A percentile compares a stretch with the other conserved stretches of the same genome.
These are phyloP conservation scores for Drosophila greeni DNA, from an alignment of 2,888 invertebrate species.

Conservation along the genomic window DNA sequence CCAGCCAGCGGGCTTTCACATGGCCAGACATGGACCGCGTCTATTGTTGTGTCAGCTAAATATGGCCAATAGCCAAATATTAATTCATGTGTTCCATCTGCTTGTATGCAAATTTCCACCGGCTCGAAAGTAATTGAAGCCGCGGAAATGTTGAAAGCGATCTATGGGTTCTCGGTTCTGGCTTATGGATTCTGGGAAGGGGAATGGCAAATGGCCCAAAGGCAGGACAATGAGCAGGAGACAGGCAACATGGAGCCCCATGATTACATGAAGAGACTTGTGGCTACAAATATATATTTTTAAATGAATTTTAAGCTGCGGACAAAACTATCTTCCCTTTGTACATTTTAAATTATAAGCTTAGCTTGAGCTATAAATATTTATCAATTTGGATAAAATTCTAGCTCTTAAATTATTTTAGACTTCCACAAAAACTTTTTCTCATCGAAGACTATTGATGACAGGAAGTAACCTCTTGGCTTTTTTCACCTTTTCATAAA, in stretches of 20 bases:
- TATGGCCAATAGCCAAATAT: conserved; percentile 73
- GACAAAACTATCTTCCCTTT: fast-evolving
- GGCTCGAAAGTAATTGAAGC: conserved; percentile 57
- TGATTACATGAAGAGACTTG: conserved; percentile 17
- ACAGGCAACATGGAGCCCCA: conserved; percentile 15
- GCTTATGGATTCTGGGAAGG: conserved; percentile 19
- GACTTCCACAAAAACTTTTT: background rate
- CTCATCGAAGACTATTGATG: background rate
- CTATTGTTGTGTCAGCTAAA: conserved; percentile 72
- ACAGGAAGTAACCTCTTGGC: conserved; percentile 11
- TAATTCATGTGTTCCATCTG: conserved; percentile 63
- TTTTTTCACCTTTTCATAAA: background rate
- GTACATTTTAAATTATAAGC: background rate
- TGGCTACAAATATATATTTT: background rate
- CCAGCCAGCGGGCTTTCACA: conserved; percentile 60
- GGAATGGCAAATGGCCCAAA: conserved; percentile 14
- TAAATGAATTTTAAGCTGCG: background rate
- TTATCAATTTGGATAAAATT: background rate
- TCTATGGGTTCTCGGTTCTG: conserved; percentile 13
- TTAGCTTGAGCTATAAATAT: background rate
- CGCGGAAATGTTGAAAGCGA: conserved; percentile 66
- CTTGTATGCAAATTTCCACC: conserved; percentile 64
- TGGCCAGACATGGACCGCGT: conserved; percentile 37
- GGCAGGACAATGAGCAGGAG: conserved; percentile 35
- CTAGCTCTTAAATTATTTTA: background rate